Conservation (phyloP, 2,888 invertebrate genomes). For the Isoperla grammatica region DNA sequence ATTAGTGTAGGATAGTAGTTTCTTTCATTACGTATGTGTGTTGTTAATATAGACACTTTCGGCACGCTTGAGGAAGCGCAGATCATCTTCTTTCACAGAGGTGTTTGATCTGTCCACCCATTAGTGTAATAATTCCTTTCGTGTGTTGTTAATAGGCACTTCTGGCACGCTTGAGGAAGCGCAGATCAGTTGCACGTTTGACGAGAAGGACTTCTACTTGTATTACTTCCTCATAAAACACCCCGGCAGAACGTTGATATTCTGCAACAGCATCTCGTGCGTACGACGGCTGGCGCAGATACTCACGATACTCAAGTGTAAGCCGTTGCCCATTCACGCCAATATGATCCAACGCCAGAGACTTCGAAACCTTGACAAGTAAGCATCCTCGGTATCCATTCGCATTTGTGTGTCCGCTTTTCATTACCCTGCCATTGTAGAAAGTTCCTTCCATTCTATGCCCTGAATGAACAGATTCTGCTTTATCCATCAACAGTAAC, state of each 20-base stretch:
- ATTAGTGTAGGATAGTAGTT: no score
- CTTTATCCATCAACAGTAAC: no score
- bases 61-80: slow-evolving; percentile 78
- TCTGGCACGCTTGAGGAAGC: slow-evolving; percentile 80
- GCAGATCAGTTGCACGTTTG: slow-evolving; percentile 67
- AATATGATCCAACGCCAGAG: slow-evolving; percentile 93
- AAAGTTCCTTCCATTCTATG: no score
- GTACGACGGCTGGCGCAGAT: slow-evolving; percentile 64
- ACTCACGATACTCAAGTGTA: slow-evolving; percentile 54
- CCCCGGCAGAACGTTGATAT: slow-evolving; percentile 87
- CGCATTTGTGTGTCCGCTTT: no score
- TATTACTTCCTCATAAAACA: slow-evolving; percentile 84
- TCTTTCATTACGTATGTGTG: no score
- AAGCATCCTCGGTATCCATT: no score
- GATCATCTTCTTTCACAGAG: no score
- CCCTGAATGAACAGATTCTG: no score
- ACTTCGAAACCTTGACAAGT: slow-evolving; percentile 79
- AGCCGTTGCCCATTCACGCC: slow-evolving; percentile 74
- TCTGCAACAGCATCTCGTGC: slow-evolving; percentile 91
- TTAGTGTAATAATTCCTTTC: no score
- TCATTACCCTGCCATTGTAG: no score
- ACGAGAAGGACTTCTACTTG: slow-evolving; percentile 86
- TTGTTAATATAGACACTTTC: slow-evolving; percentile 84
- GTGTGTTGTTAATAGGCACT: slow-evolving; percentile 60
- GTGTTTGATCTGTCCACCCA: no score